Base-by-base conservation (phyloP, 2,797 vertebrate genomes). In the Semotilus atromaculatus region DNA sequence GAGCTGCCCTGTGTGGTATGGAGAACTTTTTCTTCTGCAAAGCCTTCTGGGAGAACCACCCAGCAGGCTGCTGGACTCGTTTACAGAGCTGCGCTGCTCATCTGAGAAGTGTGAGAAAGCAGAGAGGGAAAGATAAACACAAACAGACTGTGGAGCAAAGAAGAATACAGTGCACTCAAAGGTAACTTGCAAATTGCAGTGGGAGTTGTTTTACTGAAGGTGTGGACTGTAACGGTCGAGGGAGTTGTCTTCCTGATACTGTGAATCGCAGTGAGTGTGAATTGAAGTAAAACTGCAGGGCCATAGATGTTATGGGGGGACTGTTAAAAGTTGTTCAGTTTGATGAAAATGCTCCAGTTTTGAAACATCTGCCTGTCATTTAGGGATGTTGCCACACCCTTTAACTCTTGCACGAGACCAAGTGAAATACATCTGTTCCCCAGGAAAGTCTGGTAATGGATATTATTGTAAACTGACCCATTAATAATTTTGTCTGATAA, bases 1-100 rank as follows among this genome's bases (percentile, higher is more conserved):
- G 62, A 99, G 96, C 94, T 99, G 97, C 51, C 97, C 97, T 0
- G 97, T 99, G 94, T 98, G 97, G 86, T 98, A 99, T 0, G 97
- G 97, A 31, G 97, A 98, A 84, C 96, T 96, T 91, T 97, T 98
- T 88, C 96, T 95, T 34, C 97, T 96, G 0, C 97, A 96, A 31
- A 94, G 96, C 7, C 96, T 95, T 38, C 95, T 93, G 0, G 97
- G 97, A 0, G 97, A 98, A 29, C 96, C 96, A 55, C 97, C 97
- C 79, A 98, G 92, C 1, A 98, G 93, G 88, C 97, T 99, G 95
- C 97, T 98, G 85, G 97, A 97, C 91, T 98, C 97, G 0, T 97
- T 98, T 86, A 98, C 96, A 2, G 95, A 94, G 91, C 96, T 95
- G 4, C 96, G 96, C 90, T 96, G 97, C 58, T 98, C 97, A 1